A percentile compares a stretch with the other conserved stretches of the same genome.
Evolutionary conservation across 2,113 vertebrate species (phyloP).

Genomic region (Stigmatopora nigra): DNA sequence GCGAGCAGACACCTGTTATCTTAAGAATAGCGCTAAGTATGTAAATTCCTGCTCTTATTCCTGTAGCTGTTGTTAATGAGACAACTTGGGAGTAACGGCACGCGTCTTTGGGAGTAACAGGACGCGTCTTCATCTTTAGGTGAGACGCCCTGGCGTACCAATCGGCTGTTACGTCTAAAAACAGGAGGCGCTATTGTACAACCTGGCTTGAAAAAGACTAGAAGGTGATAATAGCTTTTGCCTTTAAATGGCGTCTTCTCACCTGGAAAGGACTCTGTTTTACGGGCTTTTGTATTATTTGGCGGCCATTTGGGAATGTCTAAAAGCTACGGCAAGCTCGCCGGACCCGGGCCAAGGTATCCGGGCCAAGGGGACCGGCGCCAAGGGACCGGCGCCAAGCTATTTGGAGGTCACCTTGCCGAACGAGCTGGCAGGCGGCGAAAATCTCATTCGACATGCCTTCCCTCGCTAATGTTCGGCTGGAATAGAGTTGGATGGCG

Average conservation of each 20-base stretch:
- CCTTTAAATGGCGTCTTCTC: no score
- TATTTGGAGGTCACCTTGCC: constrained; percentile 69
- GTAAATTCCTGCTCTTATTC: constrained; percentile 36
- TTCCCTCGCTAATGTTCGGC: constrained; percentile 37
- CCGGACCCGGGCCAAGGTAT: constrained; percentile 58
- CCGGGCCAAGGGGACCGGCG: no score
- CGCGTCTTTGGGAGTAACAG: constrained; percentile 37
- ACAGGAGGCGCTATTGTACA: constrained; percentile 13
- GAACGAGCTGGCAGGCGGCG: constrained; percentile 54
- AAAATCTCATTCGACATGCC: constrained; percentile 50
- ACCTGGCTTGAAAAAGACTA: not conserved
- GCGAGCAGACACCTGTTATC: constrained; percentile 59
- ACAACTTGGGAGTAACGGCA: constrained; percentile 31
- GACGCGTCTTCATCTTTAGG: constrained; percentile 46
- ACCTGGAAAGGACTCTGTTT: constrained; percentile 15
- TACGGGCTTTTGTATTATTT: constrained; percentile 43
- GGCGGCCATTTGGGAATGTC: constrained; percentile 52
- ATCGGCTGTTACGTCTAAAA: not conserved
- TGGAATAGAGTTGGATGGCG: not conserved
- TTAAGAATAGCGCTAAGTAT: constrained; percentile 28
- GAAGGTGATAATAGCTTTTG: no score
- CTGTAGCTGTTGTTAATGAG: constrained; percentile 51
- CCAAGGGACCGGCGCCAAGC: constrained; percentile 60
- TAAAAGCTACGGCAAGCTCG: constrained; percentile 60
- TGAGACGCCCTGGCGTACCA: constrained; percentile 13